These are phyloP conservation scores for Patiria pectinifera DNA, from an alignment of 53 echinoderm and acorn worm genomes.

Conservation along the genomic window DNA sequence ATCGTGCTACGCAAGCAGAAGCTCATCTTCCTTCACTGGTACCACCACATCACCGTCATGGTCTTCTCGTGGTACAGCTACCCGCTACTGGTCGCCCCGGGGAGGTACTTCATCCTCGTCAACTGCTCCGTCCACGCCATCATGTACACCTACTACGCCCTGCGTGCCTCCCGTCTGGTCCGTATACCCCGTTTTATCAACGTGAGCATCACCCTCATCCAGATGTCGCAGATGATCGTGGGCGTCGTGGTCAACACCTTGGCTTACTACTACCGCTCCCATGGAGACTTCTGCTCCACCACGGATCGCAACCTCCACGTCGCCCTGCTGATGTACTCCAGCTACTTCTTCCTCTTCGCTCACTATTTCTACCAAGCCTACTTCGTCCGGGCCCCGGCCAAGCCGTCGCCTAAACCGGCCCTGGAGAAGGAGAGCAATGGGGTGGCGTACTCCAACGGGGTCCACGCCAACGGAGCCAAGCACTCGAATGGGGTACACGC, in stretches of 20 bases:
- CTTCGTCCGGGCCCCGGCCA: constrained; percentile 36
- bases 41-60: constrained; percentile 95
- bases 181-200: constrained; percentile 89
- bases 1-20: constrained; percentile 94
- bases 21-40: constrained; percentile 97
- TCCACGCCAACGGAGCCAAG: constrained; percentile 41
- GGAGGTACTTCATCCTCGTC: constrained; percentile 90
- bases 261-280: constrained; percentile 80
- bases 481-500: constrained; percentile 25
- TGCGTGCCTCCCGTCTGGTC: constrained; percentile 79
- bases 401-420: constrained; percentile 49
- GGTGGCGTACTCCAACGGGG: constrained; percentile 44
- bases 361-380: constrained; percentile 99
- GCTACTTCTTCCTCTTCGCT: constrained; percentile 93
- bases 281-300: constrained; percentile 85
- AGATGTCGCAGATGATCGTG: constrained; percentile 97
- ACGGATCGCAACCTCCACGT: constrained; percentile 82
- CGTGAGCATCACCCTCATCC: constrained; percentile 87
- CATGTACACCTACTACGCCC: constrained; percentile 97
- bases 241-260: constrained; percentile 82
- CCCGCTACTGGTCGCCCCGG: constrained; percentile 82
- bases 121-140: constrained; percentile 90
- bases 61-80: constrained; percentile 95
- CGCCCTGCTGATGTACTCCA: constrained; percentile 89
- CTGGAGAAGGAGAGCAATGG: constrained; percentile 58